Conservation (phyloP, 2,888 invertebrate species). For the Netelia melanura region DNA sequence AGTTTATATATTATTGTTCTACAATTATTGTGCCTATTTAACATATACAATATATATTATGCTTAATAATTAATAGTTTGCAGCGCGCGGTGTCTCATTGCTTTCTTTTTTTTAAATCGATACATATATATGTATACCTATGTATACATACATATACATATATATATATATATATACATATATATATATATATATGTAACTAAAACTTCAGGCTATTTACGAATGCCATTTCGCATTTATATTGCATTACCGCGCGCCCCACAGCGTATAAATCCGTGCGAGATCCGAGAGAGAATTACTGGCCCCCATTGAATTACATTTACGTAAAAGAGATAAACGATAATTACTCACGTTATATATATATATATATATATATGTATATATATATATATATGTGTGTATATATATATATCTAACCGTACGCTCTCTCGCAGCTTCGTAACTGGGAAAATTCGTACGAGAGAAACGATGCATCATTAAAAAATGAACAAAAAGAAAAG, state of each 20-base stretch:
- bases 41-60: slow-evolving; percentile 78
- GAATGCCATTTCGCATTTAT: slow-evolving; percentile 65
- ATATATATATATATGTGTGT: too few relatives aligned
- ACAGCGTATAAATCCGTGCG: slow-evolving; percentile 83
- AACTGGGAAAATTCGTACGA: slow-evolving; percentile 51
- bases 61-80: slow-evolving; percentile 82
- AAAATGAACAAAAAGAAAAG: neutral
- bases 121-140: neutral
- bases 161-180: slow-evolving; percentile 15
- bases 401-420: neutral
- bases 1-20: slow-evolving; percentile 79
- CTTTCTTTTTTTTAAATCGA: slow-evolving; percentile 27
- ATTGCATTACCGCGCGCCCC: slow-evolving; percentile 76
- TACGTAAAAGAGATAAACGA: slow-evolving; percentile 70
- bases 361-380: too few relatives aligned
- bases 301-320: slow-evolving; percentile 82
- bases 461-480: slow-evolving; percentile 37
- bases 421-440: slow-evolving; percentile 33
- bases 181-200: slow-evolving; percentile 19
- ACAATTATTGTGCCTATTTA: slow-evolving; percentile 77
- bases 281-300: slow-evolving; percentile 85
- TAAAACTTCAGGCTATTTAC: slow-evolving; percentile 44
- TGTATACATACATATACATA: slow-evolving; percentile 9
- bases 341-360: slow-evolving; percentile 60
- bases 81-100: slow-evolving; percentile 76